phyloP scores from a whole-genome alignment of 1,140 invertebrate genomes.

The Zaprionus lachaisei region DNA sequence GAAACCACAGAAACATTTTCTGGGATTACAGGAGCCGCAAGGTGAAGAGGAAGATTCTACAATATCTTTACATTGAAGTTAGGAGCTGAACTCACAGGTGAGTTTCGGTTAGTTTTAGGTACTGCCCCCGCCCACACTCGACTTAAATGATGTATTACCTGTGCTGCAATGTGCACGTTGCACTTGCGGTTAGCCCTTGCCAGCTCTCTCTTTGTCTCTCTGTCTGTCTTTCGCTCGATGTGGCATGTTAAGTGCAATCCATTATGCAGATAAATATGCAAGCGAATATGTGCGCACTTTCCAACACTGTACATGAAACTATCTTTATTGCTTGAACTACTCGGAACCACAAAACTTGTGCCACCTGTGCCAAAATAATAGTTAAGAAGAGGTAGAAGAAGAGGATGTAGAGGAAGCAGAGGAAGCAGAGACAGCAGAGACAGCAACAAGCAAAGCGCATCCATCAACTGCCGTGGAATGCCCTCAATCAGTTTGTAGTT shows the following conservation, averaged over 20 bases:
- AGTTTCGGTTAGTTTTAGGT: constrained; percentile 33
- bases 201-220: constrained; percentile 1
- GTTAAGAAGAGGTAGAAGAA: background rate
- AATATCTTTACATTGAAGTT: constrained; percentile 28
- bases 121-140: background rate
- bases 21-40: constrained; percentile 41
- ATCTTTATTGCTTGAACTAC: constrained; percentile 17
- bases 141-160: constrained; percentile 74
- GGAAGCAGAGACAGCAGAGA: background rate
- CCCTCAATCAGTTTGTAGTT: constrained; percentile 31
- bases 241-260: constrained; percentile 83
- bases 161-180: constrained; percentile 24
- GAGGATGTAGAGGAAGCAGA: background rate
- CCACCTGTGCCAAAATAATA: constrained; percentile 23
- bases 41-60: background rate
- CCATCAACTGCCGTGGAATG: constrained; percentile 26
- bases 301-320: constrained; percentile 4
- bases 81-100: constrained; percentile 47
- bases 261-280: constrained; percentile 73
- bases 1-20: constrained; percentile 43
- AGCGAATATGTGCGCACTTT: constrained; percentile 11
- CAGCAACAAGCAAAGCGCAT: constrained; percentile 22
- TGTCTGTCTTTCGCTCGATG: constrained; percentile 32
- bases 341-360: constrained; percentile 15
- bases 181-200: constrained; percentile 64